Percentiles rank a stretch among this genome's conserved stretches.
Evolutionary conservation across 2,888 invertebrate genomes (phyloP).

Genomic region (Nowickia ferox): DNA sequence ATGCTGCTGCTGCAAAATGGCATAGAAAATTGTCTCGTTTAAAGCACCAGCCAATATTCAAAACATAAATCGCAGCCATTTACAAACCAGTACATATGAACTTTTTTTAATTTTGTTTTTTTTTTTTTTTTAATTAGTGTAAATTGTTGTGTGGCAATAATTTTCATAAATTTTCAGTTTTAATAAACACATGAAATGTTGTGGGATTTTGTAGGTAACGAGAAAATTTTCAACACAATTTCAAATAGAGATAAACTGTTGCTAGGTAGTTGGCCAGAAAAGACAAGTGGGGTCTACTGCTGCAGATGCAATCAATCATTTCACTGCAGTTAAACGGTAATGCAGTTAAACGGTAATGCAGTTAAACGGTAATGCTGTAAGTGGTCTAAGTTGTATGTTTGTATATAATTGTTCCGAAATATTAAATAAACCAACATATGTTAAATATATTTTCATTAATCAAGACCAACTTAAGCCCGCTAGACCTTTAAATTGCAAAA

Average conservation of each 20-base stretch:
- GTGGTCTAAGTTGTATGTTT: too few species aligned
- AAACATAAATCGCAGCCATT: neutral
- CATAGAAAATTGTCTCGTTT: slow-evolving; percentile 9
- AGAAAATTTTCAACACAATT: slow-evolving; percentile 8
- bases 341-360: too few species aligned
- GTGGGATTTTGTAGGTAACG: slow-evolving; percentile 37
- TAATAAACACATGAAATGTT: slow-evolving; percentile 29
- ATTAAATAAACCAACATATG: too few species aligned
- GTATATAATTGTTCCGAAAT: too few species aligned
- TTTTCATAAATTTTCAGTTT: slow-evolving; percentile 24
- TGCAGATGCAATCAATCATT: neutral
- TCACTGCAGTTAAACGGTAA: too few species aligned
- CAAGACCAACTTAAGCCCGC: too few species aligned
- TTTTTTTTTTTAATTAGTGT: neutral
- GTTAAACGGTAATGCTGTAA: too few species aligned
- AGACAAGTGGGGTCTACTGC: slow-evolving; percentile 24
- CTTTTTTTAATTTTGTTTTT: neutral
- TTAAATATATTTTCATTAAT: too few species aligned
- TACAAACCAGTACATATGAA: neutral
- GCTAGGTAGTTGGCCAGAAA: neutral
- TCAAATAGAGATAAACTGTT: slow-evolving; percentile 1
- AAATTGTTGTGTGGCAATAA: slow-evolving; percentile 29
- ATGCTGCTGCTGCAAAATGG: slow-evolving; percentile 26
- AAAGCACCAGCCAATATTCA: neutral
- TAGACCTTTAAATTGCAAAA: too few species aligned